Percentiles rank a stretch among this genome's conserved stretches.
Conservation (phyloP, 2,113 vertebrate species). For the Callorhinus ursinus region DNA sequence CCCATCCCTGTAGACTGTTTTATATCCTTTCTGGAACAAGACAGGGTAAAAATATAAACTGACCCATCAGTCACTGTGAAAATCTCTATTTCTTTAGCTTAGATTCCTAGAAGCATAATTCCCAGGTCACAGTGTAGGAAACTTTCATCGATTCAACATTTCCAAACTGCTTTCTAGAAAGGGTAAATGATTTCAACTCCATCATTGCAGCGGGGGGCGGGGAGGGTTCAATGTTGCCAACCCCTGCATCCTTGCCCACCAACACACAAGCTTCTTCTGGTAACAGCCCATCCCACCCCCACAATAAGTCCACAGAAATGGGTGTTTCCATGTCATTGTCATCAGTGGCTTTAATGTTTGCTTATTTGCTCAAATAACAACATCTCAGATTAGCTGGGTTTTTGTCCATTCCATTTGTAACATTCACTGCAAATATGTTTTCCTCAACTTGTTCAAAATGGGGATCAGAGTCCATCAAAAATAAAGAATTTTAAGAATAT, state of each 20-base stretch:
- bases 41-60: background rate
- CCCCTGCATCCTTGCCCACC: too few relatives aligned
- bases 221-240: fast-evolving
- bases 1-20: background rate
- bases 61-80: background rate
- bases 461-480: background rate
- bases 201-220: background rate
- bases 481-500: background rate
- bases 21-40: background rate
- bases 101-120: background rate
- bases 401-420: too few relatives aligned
- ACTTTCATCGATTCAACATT: background rate
- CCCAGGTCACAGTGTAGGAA: background rate
- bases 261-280: background rate
- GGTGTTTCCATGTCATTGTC: fast-evolving
- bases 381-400: background rate
- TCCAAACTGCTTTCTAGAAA: background rate
- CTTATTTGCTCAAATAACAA: background rate
- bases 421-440: background rate
- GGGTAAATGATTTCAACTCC: fast-evolving
- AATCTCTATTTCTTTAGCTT: background rate
- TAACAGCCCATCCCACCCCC: too few relatives aligned
- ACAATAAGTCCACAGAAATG: fast-evolving
- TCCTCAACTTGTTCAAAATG: background rate
- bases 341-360: too few relatives aligned